Conservation (phyloP, 2,113 vertebrate species). For the Hyla sarda region DNA sequence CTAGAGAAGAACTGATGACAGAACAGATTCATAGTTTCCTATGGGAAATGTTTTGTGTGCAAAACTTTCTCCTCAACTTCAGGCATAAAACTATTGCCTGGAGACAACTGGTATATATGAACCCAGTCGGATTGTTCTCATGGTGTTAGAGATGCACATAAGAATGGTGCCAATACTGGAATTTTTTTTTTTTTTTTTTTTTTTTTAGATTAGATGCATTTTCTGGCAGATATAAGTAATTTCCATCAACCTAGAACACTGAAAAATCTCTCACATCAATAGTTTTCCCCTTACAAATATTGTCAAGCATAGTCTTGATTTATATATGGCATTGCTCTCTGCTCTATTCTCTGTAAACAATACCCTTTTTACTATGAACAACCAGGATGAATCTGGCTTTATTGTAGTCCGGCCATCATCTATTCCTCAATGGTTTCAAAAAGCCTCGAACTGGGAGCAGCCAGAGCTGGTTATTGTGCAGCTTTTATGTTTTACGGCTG, state of each 20-base stretch:
- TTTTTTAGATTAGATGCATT: too few species aligned
- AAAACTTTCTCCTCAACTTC: background rate
- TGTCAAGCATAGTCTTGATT: background rate
- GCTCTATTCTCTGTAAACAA: background rate
- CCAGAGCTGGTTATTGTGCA: background rate
- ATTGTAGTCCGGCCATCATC: slow-evolving; percentile 1
- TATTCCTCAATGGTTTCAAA: background rate
- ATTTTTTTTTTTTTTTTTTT: too few species aligned
- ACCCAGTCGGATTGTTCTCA: too few species aligned
- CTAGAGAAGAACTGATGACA: too few species aligned
- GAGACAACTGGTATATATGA: too few species aligned
- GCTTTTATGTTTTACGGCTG: background rate
- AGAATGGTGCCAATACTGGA: too few species aligned
- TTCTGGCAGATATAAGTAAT: background rate
- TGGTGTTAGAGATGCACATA: background rate
- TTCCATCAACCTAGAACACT: background rate
- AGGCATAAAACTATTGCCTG: too few species aligned
- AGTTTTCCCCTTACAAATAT: too few species aligned
- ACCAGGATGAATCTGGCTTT: background rate
- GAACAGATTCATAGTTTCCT: too few species aligned
- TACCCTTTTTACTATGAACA: background rate
- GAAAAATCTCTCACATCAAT: too few species aligned
- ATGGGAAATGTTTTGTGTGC: too few species aligned
- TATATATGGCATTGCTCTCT: background rate
- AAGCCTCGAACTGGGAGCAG: background rate